phyloP scores from a whole-genome alignment of 2,888 invertebrate species.

The Hylaea fasciaria region DNA sequence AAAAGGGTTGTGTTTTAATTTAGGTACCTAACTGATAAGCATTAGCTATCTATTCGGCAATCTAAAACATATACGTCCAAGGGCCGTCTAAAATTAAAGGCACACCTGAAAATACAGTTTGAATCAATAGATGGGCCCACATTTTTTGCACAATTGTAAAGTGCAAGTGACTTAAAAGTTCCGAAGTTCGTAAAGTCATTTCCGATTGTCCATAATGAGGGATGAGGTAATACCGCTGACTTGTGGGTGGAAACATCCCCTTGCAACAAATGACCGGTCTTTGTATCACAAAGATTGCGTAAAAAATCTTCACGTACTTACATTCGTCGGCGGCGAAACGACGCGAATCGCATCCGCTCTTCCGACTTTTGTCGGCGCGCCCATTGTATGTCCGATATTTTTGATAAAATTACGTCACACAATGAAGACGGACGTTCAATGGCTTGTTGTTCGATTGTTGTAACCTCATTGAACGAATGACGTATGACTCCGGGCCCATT shows the following conservation, averaged over 20 bases:
- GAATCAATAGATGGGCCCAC: constrained; percentile 46
- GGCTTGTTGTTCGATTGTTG: constrained; percentile 81
- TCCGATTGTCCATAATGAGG: constrained; percentile 81
- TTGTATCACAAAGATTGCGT: constrained; percentile 71
- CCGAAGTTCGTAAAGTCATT: constrained; percentile 73
- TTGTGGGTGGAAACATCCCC: constrained; percentile 85
- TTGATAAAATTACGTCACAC: constrained; percentile 83
- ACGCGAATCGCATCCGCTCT: constrained; percentile 83
- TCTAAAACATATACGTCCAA: too few species aligned
- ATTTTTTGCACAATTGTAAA: constrained; percentile 51
- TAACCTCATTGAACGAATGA: constrained; percentile 79
- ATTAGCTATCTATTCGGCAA: neutral
- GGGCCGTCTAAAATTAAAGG: constrained; percentile 15
- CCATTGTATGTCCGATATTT: constrained; percentile 80
- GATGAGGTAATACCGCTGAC: constrained; percentile 71
- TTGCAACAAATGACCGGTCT: constrained; percentile 67
- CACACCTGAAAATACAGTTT: constrained; percentile 70
- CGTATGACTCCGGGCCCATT: constrained; percentile 65
- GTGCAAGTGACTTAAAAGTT: constrained; percentile 75
- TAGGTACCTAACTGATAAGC: constrained; percentile 16
- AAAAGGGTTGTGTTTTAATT: constrained; percentile 30
- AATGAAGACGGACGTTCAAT: constrained; percentile 70
- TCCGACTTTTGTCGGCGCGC: constrained; percentile 81
- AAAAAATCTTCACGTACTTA: constrained; percentile 60
- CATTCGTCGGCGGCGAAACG: constrained; percentile 77